Evolutionary conservation across 2,113 vertebrate genomes (phyloP), one percentile per base, ranked within the genome.

Genomic region (Esox niger): DNA sequence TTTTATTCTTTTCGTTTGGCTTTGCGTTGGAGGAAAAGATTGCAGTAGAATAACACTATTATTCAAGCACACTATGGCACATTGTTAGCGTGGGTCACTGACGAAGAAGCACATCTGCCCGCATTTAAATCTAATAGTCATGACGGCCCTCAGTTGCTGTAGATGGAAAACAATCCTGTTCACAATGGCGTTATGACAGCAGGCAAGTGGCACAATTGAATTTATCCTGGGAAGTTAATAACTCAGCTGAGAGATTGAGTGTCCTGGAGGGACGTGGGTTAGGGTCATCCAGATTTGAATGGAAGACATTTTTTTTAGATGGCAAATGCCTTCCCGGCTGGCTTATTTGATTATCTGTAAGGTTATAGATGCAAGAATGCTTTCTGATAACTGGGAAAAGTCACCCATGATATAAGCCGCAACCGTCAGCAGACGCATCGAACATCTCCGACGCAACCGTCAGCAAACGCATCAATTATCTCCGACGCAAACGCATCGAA

Each of bases 341-440:
- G 58, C 2, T 23, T 69, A 69, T 55, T 73, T 35, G 32, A 61
- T 81, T 76, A 71, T 23, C 25, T 61, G 21, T 76, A 76, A 81
- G 60, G 38, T 70, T 54, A 59, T 68, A 52, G 74, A 78, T 76
- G 67, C 35, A 75, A 69, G 79, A 78, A 78, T 78, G 67, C 31
- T 20, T 56, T 17, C 52, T 49, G 55, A 70, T 71, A 66, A 71
- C 68, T 57, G 61, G 68, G n/a, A 66, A 60, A 63, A 32, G 67
- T 46, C 52, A 11, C 59, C 17, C 33, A 54, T 38, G 55, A 43
- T 32, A 66, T 59, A 2, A 29, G 31, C 46, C 61, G 25, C 33
- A 31, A 49, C 27, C 13, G 21, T 57, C 49, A 52, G 52, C 57
- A 52, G 9, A 2, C 20, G n/a, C 23, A 8, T 10, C 47, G 13